Evolutionary conservation across 1,140 invertebrate genomes (phyloP).

Genomic region (Diploscapter pachys): DNA sequence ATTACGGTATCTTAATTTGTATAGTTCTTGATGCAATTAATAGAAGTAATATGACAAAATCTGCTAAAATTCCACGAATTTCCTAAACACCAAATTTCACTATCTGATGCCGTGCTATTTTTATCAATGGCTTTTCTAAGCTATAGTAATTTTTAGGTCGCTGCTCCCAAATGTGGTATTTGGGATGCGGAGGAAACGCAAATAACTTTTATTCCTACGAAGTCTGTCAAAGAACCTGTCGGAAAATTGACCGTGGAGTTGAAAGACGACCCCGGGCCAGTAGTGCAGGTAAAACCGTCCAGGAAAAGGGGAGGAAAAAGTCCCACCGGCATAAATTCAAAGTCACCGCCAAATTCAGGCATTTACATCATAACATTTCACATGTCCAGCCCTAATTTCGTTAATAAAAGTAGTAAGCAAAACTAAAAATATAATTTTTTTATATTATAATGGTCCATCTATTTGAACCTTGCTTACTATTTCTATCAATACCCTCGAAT

Average conservation of each 20-base stretch:
- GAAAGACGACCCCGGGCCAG: constrained; percentile 20
- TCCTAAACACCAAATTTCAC: not conserved
- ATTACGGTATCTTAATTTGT: constrained; percentile 37
- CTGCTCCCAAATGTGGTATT: constrained; percentile 52
- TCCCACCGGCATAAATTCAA: too few species aligned
- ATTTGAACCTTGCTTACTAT: too few species aligned
- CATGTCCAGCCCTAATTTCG: too few species aligned
- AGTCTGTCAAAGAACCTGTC: constrained; percentile 43
- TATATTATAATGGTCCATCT: too few species aligned
- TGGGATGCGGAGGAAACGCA: constrained; percentile 52
- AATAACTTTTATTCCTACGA: constrained; percentile 42
- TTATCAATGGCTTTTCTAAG: not conserved
- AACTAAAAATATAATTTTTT: too few species aligned
- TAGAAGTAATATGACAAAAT: too few species aligned
- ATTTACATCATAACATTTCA: too few species aligned
- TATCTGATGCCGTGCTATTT: not conserved
- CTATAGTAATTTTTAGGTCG: constrained; percentile 32
- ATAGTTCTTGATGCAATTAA: too few species aligned
- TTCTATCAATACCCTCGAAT: too few species aligned
- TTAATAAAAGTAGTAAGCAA: too few species aligned
- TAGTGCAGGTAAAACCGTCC: constrained; percentile 20
- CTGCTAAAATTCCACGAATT: not conserved
- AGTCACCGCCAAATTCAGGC: too few species aligned
- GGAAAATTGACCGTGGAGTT: constrained; percentile 5
- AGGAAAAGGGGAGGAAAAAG: too few species aligned